phyloP scores from a whole-genome alignment of 2,888 invertebrate species.

The Chloromyia formosa region DNA sequence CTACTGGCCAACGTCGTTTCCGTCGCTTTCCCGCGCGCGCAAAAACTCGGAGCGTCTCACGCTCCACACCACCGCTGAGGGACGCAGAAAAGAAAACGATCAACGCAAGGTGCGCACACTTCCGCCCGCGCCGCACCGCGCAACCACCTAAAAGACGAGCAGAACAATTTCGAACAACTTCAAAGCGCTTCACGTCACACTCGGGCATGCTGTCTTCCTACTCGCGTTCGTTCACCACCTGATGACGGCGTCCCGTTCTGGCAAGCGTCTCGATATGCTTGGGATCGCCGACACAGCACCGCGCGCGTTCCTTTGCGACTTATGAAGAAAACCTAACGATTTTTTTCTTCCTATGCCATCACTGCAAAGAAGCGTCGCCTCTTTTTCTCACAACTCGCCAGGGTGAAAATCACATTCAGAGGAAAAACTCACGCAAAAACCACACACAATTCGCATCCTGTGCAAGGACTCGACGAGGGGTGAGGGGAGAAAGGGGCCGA shows the following conservation, averaged over 20 bases:
- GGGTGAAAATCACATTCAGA: too few relatives aligned
- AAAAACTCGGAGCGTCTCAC: background rate
- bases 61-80: background rate
- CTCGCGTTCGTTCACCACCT: background rate
- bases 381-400: too few relatives aligned
- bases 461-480: too few relatives aligned
- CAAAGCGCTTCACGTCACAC: constrained; percentile 16
- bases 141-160: background rate
- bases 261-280: constrained; percentile 22
- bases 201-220: background rate
- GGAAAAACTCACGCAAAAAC: constrained; percentile 32
- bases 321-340: background rate
- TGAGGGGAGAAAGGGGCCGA: too few relatives aligned
- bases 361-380: constrained; percentile 2
- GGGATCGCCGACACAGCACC: background rate
- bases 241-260: constrained; percentile 7
- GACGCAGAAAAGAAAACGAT: constrained; percentile 13
- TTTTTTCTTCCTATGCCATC: constrained; percentile 8
- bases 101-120: constrained; percentile 32
- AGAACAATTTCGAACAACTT: constrained; percentile 16
- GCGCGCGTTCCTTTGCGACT: constrained; percentile 16
- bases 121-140: background rate
- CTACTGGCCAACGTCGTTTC: background rate
- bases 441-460: constrained; percentile 2
- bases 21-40: background rate